Percentiles rank a stretch among this genome's conserved stretches.
These are phyloP conservation scores for Parnassius glacialis DNA, from an alignment of 2,888 invertebrate species.

Conservation along the genomic window DNA sequence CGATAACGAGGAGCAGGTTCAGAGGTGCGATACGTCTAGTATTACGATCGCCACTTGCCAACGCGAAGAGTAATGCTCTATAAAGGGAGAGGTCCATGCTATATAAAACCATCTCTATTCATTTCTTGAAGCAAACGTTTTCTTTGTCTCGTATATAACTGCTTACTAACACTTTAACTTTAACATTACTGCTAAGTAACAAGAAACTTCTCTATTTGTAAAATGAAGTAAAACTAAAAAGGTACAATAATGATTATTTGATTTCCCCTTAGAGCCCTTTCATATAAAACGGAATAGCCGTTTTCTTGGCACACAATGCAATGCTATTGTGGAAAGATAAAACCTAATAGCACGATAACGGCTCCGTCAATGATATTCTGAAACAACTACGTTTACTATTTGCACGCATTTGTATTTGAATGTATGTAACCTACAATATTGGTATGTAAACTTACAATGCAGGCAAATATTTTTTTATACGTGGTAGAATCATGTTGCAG, in stretches of 20 bases:
- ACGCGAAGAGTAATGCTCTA: no score
- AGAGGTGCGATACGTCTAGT: no score
- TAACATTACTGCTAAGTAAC: neutral
- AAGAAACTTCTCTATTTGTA: neutral
- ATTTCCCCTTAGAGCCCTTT: conserved; percentile 2
- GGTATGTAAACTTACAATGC: no score
- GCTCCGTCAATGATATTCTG: conserved; percentile 9
- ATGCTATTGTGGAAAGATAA: conserved; percentile 18
- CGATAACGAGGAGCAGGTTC: no score
- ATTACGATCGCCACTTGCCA: no score
- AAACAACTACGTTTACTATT: conserved; percentile 9
- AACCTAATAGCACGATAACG: conserved; percentile 11
- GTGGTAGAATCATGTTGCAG: no score
- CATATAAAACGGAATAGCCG: conserved; percentile 10
- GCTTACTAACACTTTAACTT: no score
- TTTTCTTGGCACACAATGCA: conserved; percentile 6
- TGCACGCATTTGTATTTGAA: neutral
- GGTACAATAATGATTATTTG: conserved; percentile 1
- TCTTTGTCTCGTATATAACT: no score
- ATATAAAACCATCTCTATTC: no score
- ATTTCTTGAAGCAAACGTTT: no score
- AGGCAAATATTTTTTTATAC: no score
- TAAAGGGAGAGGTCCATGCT: no score
- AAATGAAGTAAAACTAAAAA: neutral
- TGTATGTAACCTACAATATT: neutral